Base-by-base conservation (phyloP, 2,888 invertebrate genomes). In the Mantis religiosa region DNA sequence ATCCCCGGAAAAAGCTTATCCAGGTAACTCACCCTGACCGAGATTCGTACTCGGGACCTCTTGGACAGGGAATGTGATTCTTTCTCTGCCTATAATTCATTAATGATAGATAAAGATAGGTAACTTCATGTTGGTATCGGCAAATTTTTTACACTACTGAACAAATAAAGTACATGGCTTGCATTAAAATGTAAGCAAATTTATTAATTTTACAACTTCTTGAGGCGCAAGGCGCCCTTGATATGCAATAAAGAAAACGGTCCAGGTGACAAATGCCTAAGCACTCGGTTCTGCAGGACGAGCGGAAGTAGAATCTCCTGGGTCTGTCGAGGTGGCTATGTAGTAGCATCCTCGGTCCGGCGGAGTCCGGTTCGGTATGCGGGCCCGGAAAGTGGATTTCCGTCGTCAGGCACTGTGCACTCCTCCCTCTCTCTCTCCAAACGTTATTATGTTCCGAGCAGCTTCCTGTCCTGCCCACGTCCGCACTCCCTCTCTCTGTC, bases 381-480 rank as follows among this genome's bases (percentile, higher is more conserved):
- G 14, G 83, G 54, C 54, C 54, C 86, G 86, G 86, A 86, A 86
- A 81, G 28, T 86, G 81, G 81, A 71, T 86, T 86, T 86, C 86
- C 86, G 86, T 28, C 81, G 30, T n/a, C 54, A 71, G 54, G 54
- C 54, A 20, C 20, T 71, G 54, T 71, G 54, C 25, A 25, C 54
- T 20, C 54, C 30, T 30, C 30, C 4, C 30, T 30, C 30, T n/a
- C 85, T n/a, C 47, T n/a, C 81, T 30, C 27, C 71, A 86, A 86
- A 86, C 81, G 86, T 81, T 86, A 81, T 86, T 86, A 86, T 86
- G 86, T 81, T 25, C 81, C 85, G 54, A 15, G 27, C 27, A 85
- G 54, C 81, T 86, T 86, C 86, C 86, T 86, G 86, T 41, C 47
- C 85, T 85, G 54, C 20, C 20, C 54, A 71, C 54, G 54, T 71